These are phyloP conservation scores for Diorhabda carinulata DNA, from an alignment of 1,140 invertebrate genomes.

Conservation along the genomic window DNA sequence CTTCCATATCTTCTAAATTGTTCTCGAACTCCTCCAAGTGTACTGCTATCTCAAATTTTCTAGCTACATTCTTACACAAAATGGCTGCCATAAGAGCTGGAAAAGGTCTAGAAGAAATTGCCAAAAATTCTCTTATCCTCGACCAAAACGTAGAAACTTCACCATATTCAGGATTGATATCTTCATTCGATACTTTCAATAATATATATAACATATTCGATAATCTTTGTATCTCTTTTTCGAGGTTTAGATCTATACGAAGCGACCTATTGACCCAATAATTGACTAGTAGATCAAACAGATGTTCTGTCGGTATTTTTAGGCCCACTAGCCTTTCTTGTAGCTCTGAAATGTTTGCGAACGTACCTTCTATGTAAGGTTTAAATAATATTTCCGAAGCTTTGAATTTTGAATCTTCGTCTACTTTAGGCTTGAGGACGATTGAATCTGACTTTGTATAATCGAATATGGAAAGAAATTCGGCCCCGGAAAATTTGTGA, in stretches of 20 bases:
- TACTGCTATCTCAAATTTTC: conserved; percentile 52
- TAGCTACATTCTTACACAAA: conserved; percentile 68
- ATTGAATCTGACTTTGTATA: conserved; percentile 48
- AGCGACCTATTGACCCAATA: conserved; percentile 61
- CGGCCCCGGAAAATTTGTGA: conserved; percentile 31
- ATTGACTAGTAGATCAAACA: conserved; percentile 62
- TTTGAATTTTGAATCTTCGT: conserved; percentile 47
- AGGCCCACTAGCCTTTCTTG: conserved; percentile 40
- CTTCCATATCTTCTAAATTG: conserved; percentile 65
- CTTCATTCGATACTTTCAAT: conserved; percentile 47
- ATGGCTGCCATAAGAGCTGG: conserved; percentile 70
- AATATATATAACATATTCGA: conserved; percentile 49
- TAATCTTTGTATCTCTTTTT: conserved; percentile 52
- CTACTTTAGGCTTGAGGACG: conserved; percentile 46
- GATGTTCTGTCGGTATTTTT: conserved; percentile 54
- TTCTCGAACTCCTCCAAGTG: conserved; percentile 31
- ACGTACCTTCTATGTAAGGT: conserved; percentile 52
- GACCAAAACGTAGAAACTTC: conserved; percentile 72
- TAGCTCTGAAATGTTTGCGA: conserved; percentile 52
- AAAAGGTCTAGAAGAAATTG: conserved; percentile 66
- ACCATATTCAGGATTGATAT: conserved; percentile 55
- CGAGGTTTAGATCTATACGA: conserved; percentile 49
- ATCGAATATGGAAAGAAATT: conserved; percentile 58
- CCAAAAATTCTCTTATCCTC: conserved; percentile 62
- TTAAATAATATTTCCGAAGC: conserved; percentile 59